A percentile compares a stretch with the other conserved stretches of the same genome.
Evolutionary conservation across 2,888 invertebrate species (phyloP).

Genomic region (Argyresthia albistria): DNA sequence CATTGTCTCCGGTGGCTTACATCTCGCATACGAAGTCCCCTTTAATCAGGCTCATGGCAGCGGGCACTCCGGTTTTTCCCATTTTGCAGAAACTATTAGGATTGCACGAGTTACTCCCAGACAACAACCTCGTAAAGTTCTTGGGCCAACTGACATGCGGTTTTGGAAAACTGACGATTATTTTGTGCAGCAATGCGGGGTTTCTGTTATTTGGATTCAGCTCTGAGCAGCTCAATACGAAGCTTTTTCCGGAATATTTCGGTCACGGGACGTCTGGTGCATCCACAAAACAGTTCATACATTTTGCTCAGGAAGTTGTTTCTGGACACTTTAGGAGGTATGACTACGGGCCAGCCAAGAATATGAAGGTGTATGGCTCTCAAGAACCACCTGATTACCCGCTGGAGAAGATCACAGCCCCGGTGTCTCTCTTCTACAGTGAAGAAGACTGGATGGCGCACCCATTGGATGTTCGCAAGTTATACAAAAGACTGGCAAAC

Average conservation of each 20-base stretch:
- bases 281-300: slow-evolving; percentile 61
- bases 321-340: slow-evolving; percentile 37
- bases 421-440: slow-evolving; percentile 45
- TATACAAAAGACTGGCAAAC: slow-evolving; percentile 64
- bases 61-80: slow-evolving; percentile 26
- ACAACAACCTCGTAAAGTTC: slow-evolving; percentile 50
- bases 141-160: slow-evolving; percentile 57
- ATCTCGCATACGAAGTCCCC: slow-evolving; percentile 48
- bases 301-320: slow-evolving; percentile 63
- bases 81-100: slow-evolving; percentile 48
- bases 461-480: slow-evolving; percentile 65
- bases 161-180: slow-evolving; percentile 42
- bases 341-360: slow-evolving; percentile 35
- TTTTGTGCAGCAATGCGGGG: slow-evolving; percentile 72
- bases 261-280: slow-evolving; percentile 69
- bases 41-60: slow-evolving; percentile 31
- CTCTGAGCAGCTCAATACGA: slow-evolving; percentile 68
- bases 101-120: slow-evolving; percentile 76
- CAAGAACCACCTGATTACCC: slow-evolving; percentile 34
- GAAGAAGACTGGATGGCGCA: slow-evolving; percentile 77
- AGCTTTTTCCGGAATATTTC: slow-evolving; percentile 67
- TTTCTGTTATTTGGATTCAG: slow-evolving; percentile 74
- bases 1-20: slow-evolving; percentile 73
- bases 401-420: slow-evolving; percentile 30
- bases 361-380: slow-evolving; percentile 46